A percentile compares a stretch with the other conserved stretches of the same genome.
Conservation (phyloP, 2,797 vertebrate genomes). For the Erithacus rubecula region DNA sequence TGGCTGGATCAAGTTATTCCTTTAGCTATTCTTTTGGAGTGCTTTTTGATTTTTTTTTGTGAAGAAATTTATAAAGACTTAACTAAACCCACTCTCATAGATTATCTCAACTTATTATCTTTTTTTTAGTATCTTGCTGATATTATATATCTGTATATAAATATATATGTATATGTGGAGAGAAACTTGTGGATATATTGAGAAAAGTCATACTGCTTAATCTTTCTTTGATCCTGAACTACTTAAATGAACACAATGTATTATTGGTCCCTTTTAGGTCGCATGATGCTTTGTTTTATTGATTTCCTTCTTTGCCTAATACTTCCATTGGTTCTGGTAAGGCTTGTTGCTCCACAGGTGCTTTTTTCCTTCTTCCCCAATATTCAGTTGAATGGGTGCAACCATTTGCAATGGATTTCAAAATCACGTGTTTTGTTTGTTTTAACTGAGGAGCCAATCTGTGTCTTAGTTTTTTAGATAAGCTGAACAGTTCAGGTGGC, state of each 20-base stretch:
- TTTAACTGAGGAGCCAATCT: neutral
- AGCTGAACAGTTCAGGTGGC: neutral
- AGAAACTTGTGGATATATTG: neutral
- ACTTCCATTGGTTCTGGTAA: conserved; percentile 36
- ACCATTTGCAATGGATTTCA: conserved; percentile 16
- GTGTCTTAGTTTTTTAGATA: neutral
- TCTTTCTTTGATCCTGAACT: neutral
- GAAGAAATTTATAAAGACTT: neutral
- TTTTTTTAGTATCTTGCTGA: neutral
- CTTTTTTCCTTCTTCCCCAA: neutral
- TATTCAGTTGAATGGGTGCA: conserved; percentile 5
- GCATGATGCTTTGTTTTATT: conserved; percentile 4
- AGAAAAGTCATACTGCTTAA: neutral
- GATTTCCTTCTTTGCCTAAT: conserved; percentile 31
- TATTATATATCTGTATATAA: neutral
- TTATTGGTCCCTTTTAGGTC: conserved; percentile 28
- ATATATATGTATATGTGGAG: neutral
- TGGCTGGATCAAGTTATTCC: neutral
- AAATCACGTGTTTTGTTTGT: neutral
- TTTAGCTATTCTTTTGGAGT: neutral
- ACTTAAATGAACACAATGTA: neutral
- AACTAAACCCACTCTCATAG: neutral
- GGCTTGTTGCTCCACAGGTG: conserved; percentile 44
- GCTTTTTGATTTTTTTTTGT: neutral
- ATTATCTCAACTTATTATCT: neutral